phyloP scores from a whole-genome alignment of 1,140 invertebrate genomes.

The Drosophila nigrodunni region DNA sequence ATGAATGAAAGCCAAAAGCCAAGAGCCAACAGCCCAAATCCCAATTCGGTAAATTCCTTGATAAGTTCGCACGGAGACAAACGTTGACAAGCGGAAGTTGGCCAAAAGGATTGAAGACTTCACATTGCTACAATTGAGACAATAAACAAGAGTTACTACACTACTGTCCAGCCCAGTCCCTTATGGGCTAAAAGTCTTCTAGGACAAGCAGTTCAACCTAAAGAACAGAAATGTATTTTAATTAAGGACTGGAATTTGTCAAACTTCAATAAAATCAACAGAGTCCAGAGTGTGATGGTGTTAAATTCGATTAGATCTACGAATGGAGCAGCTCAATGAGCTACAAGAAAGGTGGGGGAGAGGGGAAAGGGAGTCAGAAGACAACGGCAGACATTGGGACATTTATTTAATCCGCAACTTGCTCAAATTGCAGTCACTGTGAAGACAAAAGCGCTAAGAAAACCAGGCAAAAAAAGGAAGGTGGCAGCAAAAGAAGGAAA shows the following conservation, averaged over 20 bases:
- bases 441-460: constrained; percentile 56
- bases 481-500: not conserved
- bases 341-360: constrained; percentile 32
- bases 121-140: constrained; percentile 69
- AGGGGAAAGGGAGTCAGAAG: constrained; percentile 1
- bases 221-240: constrained; percentile 31
- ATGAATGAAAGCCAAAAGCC: constrained; percentile 14
- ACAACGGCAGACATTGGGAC: constrained; percentile 18
- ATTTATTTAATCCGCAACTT: constrained; percentile 77
- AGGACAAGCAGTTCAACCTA: not conserved
- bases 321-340: not conserved
- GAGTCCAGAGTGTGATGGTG: constrained; percentile 54
- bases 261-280: constrained; percentile 32
- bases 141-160: constrained; percentile 46
- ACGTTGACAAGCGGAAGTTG: constrained; percentile 71
- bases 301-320: constrained; percentile 74
- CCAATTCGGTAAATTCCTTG: constrained; percentile 5
- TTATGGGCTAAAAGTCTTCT: not conserved
- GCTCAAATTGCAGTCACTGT: constrained; percentile 68
- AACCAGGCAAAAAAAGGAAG: constrained; percentile 7
- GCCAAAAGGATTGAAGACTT: constrained; percentile 31
- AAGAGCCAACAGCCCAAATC: not conserved
- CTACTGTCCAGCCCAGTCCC: not conserved
- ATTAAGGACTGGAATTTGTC: constrained; percentile 68
- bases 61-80: constrained; percentile 27